Base-by-base conservation (phyloP, 2,797 vertebrate species). In the Botia almorhae region DNA sequence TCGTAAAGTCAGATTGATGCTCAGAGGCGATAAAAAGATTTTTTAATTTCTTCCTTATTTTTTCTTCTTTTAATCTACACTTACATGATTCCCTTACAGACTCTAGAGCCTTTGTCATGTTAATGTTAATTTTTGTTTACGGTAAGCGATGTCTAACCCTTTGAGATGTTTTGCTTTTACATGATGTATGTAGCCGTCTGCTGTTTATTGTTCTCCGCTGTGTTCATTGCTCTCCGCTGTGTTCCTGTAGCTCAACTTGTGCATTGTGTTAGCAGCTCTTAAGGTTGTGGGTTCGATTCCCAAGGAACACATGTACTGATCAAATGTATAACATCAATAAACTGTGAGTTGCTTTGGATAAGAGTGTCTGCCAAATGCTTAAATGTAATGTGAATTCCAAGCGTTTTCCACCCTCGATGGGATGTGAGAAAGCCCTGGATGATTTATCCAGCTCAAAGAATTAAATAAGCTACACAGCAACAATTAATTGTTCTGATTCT, bases 361-460 rank as follows among this genome's bases (percentile, higher is more conserved):
- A 10, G 39, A 43, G 7, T 10, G 7, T 43, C 39, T 43, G 4
- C 39, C 39, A 8, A 2, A 43, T 43, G 39, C 39, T 1, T 43
- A 43, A 43, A 43, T 43, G 8, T 43, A 8, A 8, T 39, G 36
- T 39, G 7, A 39, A 10, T 75, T 70, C 26, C 29, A 26, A 21
- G 43, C 8, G 1, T 29, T 74, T 74, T 68, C 50, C 67, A 6
- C 19, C 50, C 29, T 60, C 19, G 7, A 50, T 33, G 74, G 43
- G 4, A 39, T n/a, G 39, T 6, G 12, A 77, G 33, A 19, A 23
- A 39, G 53, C 36, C 64, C 55, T 23, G 10, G 21, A 84, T 84
- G n/a, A 74, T 81, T 70, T 58, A 48, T 69, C 56, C 16, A 75
- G 53, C 78, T 81, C 69, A 74, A 51, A 63, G 75, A 73, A 81